Percentiles rank a stretch among this genome's conserved stretches.
These are phyloP conservation scores for Selenia dentaria DNA, from an alignment of 2,888 invertebrate genomes.

Conservation along the genomic window DNA sequence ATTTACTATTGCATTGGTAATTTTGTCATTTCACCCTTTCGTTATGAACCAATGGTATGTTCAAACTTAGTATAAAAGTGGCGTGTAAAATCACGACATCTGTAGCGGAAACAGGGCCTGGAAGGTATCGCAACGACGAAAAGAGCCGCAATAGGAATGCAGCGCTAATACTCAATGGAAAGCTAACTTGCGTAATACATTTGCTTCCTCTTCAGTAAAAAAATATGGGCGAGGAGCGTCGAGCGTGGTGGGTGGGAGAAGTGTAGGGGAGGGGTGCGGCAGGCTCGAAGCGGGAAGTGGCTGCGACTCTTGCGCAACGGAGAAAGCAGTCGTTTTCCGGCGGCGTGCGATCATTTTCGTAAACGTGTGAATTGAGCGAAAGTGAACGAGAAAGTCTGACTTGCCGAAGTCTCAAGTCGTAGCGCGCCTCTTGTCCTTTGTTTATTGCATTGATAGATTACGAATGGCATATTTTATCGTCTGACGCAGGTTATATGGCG, in stretches of 20 bases:
- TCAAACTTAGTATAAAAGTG: too few relatives aligned
- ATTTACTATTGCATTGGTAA: too few relatives aligned
- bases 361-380: slow-evolving; percentile 82
- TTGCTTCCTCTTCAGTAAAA: slow-evolving; percentile 73
- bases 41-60: too few relatives aligned
- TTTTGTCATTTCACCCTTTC: too few relatives aligned
- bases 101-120: too few relatives aligned
- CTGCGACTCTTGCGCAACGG: slow-evolving; percentile 72
- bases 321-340: slow-evolving; percentile 79
- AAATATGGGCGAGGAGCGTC: slow-evolving; percentile 73
- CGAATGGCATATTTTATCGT: neutral
- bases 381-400: slow-evolving; percentile 69
- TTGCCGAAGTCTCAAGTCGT: slow-evolving; percentile 13
- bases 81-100: too few relatives aligned
- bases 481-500: neutral
- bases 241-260: slow-evolving; percentile 7
- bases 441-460: neutral
- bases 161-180: slow-evolving; percentile 56
- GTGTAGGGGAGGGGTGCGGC: slow-evolving; percentile 32
- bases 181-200: slow-evolving; percentile 62
- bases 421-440: slow-evolving; percentile 5
- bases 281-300: slow-evolving; percentile 64
- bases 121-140: too few relatives aligned
- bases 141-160: slow-evolving; percentile 44
- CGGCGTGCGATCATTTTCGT: slow-evolving; percentile 79